Conservation (phyloP, 2,888 invertebrate genomes). For the Acanthosepion esculentum region DNA sequence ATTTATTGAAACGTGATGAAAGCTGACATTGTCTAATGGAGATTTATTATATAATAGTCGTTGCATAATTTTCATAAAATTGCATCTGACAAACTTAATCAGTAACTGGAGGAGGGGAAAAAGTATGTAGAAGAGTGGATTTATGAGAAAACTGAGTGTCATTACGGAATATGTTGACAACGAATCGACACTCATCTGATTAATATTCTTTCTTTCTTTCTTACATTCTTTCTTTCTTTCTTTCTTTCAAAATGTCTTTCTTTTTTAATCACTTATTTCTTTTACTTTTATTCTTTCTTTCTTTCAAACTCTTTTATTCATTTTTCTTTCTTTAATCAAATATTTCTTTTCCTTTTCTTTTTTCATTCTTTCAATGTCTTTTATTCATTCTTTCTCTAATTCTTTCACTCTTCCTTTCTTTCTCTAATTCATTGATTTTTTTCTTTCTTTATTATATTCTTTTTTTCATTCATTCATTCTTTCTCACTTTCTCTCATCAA, state of each 20-base stretch:
- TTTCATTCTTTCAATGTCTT: neutral
- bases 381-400: neutral
- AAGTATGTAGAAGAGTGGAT: neutral
- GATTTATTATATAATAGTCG: neutral
- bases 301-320: neutral
- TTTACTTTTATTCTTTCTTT: neutral
- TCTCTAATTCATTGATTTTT: neutral
- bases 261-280: neutral
- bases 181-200: neutral
- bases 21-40: neutral
- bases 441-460: neutral
- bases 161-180: neutral
- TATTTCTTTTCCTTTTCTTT: neutral
- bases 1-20: neutral
- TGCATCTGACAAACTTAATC: neutral
- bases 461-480: neutral
- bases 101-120: neutral
- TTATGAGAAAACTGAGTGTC: neutral
- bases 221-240: neutral
- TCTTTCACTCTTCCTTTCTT: neutral
- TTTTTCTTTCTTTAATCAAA: neutral
- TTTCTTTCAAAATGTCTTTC: neutral
- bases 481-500: neutral
- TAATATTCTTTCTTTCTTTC: neutral
- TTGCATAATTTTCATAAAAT: neutral